Evolutionary conservation across 1,140 invertebrate genomes (phyloP).

Genomic region (Temnothorax longispinosus): DNA sequence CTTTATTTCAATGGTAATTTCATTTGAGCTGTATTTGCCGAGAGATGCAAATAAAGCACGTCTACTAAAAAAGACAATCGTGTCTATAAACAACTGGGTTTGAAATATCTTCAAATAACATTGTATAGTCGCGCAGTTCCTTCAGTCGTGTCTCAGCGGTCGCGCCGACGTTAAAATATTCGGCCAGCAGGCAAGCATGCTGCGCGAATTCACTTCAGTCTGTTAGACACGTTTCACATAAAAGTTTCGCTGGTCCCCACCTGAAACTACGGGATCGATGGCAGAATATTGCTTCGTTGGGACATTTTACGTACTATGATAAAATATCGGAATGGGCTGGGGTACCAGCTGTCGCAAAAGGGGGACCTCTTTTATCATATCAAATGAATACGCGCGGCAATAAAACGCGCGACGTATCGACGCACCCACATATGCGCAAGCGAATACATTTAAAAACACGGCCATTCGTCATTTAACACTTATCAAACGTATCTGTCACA

Average conservation of each 20-base stretch:
- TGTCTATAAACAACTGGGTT: background rate
- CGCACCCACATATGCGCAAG: too few relatives aligned
- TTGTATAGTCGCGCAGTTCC: background rate
- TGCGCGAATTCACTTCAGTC: slow-evolving; percentile 9
- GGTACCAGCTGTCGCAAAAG: slow-evolving; percentile 38
- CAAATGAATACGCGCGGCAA: slow-evolving; percentile 40
- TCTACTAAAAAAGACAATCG: background rate
- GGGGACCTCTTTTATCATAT: slow-evolving; percentile 23
- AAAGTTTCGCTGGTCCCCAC: background rate
- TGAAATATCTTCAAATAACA: background rate
- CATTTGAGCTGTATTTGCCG: background rate
- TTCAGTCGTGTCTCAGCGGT: background rate
- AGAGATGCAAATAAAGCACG: background rate
- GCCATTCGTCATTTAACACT: background rate
- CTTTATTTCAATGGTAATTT: background rate
- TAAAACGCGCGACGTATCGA: background rate
- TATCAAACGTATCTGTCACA: background rate
- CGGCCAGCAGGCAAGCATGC: background rate
- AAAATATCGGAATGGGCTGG: slow-evolving; percentile 30
- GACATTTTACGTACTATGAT: slow-evolving; percentile 27
- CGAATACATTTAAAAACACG: background rate
- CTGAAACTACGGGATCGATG: slow-evolving; percentile 6
- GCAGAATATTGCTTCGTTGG: slow-evolving; percentile 37
- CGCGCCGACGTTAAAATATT: slow-evolving; percentile 10
- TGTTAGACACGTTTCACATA: slow-evolving; percentile 46